Evolutionary conservation across 2,113 vertebrate genomes (phyloP).

Genomic region (human): DNA sequence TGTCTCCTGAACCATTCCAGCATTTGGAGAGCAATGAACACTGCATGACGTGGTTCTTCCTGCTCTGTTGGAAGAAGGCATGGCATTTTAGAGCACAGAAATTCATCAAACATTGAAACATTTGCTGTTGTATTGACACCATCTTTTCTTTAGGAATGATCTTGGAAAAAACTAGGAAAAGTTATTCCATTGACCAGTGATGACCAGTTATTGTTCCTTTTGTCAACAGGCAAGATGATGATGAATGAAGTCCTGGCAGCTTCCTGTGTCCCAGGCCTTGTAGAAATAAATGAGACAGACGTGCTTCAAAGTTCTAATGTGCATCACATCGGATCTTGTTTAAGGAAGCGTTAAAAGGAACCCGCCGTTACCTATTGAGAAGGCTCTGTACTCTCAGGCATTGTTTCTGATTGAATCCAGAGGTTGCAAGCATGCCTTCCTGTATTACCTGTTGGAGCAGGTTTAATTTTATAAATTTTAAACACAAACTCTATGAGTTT

Average conservation of each 20-base stretch:
- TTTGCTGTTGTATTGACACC: constrained; percentile 68
- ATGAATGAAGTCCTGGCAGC: constrained; percentile 86
- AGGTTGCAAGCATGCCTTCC: constrained; percentile 82
- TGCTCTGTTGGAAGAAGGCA: background rate
- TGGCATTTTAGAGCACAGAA: constrained; percentile 13
- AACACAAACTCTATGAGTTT: constrained; percentile 89
- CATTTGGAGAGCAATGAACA: background rate
- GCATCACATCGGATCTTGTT: constrained; percentile 81
- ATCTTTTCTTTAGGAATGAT: constrained; percentile 72
- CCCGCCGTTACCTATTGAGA: constrained; percentile 81
- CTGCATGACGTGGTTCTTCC: background rate
- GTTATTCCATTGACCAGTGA: constrained; percentile 82
- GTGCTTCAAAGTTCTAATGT: constrained; percentile 81
- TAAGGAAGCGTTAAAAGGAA: constrained; percentile 85
- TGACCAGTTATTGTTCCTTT: constrained; percentile 90
- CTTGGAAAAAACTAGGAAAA: constrained; percentile 66
- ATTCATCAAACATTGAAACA: constrained; percentile 45
- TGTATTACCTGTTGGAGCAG: constrained; percentile 86
- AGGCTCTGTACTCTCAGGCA: constrained; percentile 83
- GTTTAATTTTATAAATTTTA: constrained; percentile 90
- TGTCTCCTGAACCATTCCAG: background rate
- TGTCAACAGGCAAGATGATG: constrained; percentile 89
- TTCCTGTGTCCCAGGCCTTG: constrained; percentile 84
- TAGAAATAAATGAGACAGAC: constrained; percentile 85
- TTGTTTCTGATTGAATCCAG: constrained; percentile 81